Conservation (phyloP, 35 echinoderm and acorn worm genomes). For the Nesometra sesokonis region DNA sequence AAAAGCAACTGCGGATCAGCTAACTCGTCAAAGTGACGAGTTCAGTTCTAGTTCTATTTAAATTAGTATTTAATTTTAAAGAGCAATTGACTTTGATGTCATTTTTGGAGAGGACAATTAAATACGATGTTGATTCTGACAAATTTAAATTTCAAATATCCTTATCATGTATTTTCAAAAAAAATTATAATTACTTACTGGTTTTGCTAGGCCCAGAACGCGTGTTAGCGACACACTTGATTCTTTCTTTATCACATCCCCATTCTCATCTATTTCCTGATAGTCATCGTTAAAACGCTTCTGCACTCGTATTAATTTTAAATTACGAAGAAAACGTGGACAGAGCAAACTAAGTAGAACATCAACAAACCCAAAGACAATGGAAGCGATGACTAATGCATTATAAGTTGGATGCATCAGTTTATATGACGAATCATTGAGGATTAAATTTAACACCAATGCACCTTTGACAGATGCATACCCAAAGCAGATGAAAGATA, state of each 20-base stretch:
- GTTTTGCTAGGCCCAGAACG: conserved; percentile 46
- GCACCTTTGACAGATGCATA: conserved; percentile 70
- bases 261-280: conserved; percentile 31
- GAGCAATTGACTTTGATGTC: too few relatives aligned
- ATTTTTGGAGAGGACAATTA: too few relatives aligned
- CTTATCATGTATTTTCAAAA: too few relatives aligned
- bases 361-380: conserved; percentile 65
- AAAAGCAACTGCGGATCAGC: too few relatives aligned
- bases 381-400: conserved; percentile 54
- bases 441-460: conserved; percentile 51
- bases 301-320: conserved; percentile 48
- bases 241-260: conserved; percentile 11
- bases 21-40: too few relatives aligned
- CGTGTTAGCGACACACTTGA: conserved; percentile 17
- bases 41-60: too few relatives aligned
- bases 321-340: conserved; percentile 44
- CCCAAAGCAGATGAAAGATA: conserved; percentile 40
- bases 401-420: conserved; percentile 79
- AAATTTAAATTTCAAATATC: too few relatives aligned
- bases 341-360: conserved; percentile 12
- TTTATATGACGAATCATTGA: conserved; percentile 32
- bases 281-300: conserved; percentile 21
- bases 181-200: conserved; percentile 14
- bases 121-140: too few relatives aligned
- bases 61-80: too few relatives aligned